Percentiles rank a stretch among this genome's conserved stretches.
Evolutionary conservation across 1,140 invertebrate species (phyloP).

Genomic region (Drosophila rhopaloa): DNA sequence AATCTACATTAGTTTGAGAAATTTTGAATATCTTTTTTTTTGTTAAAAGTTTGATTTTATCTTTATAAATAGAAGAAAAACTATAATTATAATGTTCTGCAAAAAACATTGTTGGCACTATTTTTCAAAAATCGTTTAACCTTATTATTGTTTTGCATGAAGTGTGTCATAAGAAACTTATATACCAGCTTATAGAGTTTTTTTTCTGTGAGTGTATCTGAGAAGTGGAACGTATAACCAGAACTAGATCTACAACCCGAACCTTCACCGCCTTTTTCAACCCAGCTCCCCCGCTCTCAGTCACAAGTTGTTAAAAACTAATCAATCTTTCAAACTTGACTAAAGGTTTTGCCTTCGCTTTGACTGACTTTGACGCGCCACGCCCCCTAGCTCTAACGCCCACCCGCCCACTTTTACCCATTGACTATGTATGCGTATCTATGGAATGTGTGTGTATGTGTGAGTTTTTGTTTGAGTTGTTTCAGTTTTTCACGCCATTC

Average conservation of each 20-base stretch:
- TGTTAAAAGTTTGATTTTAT: no score
- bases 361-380: constrained; percentile 69
- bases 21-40: no score
- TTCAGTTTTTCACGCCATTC: constrained; percentile 63
- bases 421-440: constrained; percentile 9
- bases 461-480: constrained; percentile 29
- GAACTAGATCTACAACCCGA: constrained; percentile 27
- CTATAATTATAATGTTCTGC: no score
- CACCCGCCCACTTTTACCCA: background rate
- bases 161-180: no score
- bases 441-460: background rate
- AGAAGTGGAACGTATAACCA: constrained; percentile 19
- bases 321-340: constrained; percentile 81
- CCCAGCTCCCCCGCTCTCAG: constrained; percentile 24
- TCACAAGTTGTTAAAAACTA: constrained; percentile 83
- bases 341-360: constrained; percentile 76
- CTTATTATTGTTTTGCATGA: no score
- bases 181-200: no score
- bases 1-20: background rate
- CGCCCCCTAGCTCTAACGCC: constrained; percentile 6
- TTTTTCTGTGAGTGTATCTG: constrained; percentile 16
- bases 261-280: constrained; percentile 22
- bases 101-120: no score
- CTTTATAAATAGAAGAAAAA: no score
- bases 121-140: no score